Evolutionary conservation across 2,888 invertebrate species (phyloP), one percentile per base, ranked within the genome.

Genomic region (Augochlorella aurata): DNA sequence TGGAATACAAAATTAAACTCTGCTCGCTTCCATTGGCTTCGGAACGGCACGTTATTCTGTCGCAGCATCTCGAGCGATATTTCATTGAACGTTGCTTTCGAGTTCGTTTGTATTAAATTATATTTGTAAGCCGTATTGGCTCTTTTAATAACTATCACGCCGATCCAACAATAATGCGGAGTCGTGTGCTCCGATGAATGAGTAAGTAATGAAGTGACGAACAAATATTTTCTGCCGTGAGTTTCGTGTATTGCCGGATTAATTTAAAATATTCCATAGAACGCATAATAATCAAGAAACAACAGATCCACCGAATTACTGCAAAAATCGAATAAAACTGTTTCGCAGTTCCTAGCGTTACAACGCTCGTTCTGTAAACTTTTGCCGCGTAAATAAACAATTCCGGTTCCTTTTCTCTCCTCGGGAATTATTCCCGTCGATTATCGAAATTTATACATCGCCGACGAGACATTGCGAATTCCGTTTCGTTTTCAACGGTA

Each of bases 91-190:
- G 18, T 65, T n/a, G 45, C 50, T 45, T 44, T 21, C 16, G 45
- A 21, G 52, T n/a, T 47, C 38, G 16, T 24, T 49, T 47, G 21
- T 74, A 68, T 78, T 50, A 16, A 67, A 50, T 67, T 49, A 50
- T 47, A 74, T 71, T 71, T 21, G 44, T 45, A 49, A 58, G 16
- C 24, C 58, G n/a, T 24, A 71, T 45, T 38, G 58, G 7, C 44
- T 24, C 21, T 68, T 80, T 74, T 54, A 77, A 77, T 69, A 69
- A 65, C 38, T 68, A 72, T 67, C 72, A 24, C 67, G 3, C 21
- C 52, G 49, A 67, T 54, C 49, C 49, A 70, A 70, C 65, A 65
- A 44, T 52, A 78, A 68, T 45, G 24, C 21, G 65, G 49, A 58
- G 73, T 65, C 49, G 49, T 47, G 49, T 8, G 14, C 58, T 38